These are phyloP conservation scores for Mnemiopsis leidyi DNA, from an alignment of 37 sponge, comb jelly and placozoan species.

Conservation along the genomic window DNA sequence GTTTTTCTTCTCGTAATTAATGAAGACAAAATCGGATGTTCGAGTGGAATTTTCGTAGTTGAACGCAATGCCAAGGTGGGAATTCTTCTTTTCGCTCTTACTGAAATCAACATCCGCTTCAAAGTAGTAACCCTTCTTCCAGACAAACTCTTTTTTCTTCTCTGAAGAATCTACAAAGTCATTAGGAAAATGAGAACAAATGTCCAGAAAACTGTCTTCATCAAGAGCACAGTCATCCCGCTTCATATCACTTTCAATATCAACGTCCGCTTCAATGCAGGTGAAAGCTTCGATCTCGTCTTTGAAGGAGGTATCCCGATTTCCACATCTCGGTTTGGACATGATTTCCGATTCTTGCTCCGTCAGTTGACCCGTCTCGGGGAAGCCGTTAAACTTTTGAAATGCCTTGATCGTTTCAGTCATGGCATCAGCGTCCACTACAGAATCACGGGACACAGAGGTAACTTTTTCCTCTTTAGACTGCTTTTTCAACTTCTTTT, in stretches of 20 bases:
- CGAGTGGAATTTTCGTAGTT: background rate
- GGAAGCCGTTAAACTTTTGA: background rate
- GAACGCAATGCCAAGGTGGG: conserved; percentile 11
- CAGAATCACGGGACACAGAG: background rate
- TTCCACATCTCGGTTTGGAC: background rate
- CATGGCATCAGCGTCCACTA: conserved; percentile 18
- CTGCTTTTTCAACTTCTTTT: background rate
- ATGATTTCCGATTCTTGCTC: background rate
- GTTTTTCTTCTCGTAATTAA: background rate
- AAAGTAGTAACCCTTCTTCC: background rate
- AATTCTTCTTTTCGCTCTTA: background rate
- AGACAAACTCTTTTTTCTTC: background rate
- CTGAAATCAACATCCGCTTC: background rate
- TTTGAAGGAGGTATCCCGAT: background rate
- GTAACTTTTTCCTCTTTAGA: background rate
- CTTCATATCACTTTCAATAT: background rate
- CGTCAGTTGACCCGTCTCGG: conserved; percentile 24
- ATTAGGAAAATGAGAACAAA: background rate
- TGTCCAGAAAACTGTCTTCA: background rate
- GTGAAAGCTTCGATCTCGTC: background rate
- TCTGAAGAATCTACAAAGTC: background rate
- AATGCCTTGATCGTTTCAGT: conserved; percentile 13
- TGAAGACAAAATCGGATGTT: background rate
- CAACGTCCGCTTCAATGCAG: background rate
- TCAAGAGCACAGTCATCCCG: background rate